phyloP scores from a whole-genome alignment of 2,797 vertebrate genomes.

The Aulostomus chinensis region DNA sequence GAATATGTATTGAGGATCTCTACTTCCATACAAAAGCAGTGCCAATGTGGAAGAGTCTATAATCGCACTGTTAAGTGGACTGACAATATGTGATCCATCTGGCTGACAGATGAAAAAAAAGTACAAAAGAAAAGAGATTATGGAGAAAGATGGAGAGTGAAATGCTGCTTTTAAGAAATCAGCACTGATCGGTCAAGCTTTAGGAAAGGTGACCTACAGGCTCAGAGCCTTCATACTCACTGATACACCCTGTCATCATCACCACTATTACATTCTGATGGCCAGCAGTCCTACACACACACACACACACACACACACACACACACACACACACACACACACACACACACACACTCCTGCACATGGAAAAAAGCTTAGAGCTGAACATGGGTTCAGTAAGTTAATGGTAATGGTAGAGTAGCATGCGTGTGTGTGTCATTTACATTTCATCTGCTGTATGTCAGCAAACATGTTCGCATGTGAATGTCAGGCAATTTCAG shows the following conservation, averaged over 20 bases:
- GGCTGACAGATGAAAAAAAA: not conserved
- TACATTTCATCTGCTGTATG: slow-evolving; percentile 46
- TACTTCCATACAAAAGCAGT: not conserved
- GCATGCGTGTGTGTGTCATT: slow-evolving; percentile 8
- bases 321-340: slow-evolving; percentile 1
- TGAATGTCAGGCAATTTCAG: slow-evolving; percentile 60
- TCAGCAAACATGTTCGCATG: slow-evolving; percentile 49
- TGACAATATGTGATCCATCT: slow-evolving; percentile 3
- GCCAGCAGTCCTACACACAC: slow-evolving; percentile 16
- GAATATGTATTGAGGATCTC: slow-evolving; percentile 1
- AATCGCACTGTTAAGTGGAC: not conserved
- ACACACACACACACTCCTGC: not conserved
- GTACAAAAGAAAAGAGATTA: slow-evolving; percentile 2
- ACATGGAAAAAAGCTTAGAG: slow-evolving; percentile 13
- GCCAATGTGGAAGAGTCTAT: not conserved
- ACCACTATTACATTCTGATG: slow-evolving; percentile 29
- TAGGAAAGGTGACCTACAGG: slow-evolving; percentile 10
- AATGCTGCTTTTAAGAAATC: not conserved
- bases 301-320: not conserved
- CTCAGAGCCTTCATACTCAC: slow-evolving; percentile 11
- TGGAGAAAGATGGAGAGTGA: not conserved
- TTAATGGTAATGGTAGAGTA: not conserved
- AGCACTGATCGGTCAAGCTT: not conserved
- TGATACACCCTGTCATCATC: slow-evolving; percentile 29
- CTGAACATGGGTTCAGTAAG: not conserved